These are phyloP conservation scores for Calycopis cecrops DNA, from an alignment of 1,140 invertebrate genomes.

Conservation along the genomic window DNA sequence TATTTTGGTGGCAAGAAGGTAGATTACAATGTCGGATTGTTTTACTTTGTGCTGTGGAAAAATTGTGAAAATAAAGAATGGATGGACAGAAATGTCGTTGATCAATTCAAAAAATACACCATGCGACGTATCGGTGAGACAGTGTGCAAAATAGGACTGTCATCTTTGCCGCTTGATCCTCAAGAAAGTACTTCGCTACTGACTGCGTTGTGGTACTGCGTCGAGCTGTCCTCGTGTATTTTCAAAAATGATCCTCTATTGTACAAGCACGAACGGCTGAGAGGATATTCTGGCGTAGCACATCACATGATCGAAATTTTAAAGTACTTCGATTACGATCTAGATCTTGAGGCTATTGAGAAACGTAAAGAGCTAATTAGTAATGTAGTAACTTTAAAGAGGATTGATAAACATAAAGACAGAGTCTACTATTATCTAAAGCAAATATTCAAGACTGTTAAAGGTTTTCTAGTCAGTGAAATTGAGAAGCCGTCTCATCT, in stretches of 20 bases:
- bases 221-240: constrained; percentile 33
- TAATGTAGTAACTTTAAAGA: constrained; percentile 32
- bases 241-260: constrained; percentile 31
- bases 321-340: constrained; percentile 27
- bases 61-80: constrained; percentile 39
- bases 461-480: constrained; percentile 32
- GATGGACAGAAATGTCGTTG: constrained; percentile 39
- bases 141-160: constrained; percentile 32
- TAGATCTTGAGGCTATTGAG: constrained; percentile 29
- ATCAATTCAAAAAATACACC: constrained; percentile 33
- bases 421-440: constrained; percentile 31
- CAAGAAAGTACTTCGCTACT: constrained; percentile 23
- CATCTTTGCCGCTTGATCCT: constrained; percentile 36
- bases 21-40: constrained; percentile 33
- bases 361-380: constrained; percentile 31
- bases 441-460: constrained; percentile 29
- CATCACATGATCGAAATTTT: constrained; percentile 36
- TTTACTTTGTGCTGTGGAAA: constrained; percentile 37
- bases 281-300: constrained; percentile 26
- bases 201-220: constrained; percentile 38
- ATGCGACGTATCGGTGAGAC: constrained; percentile 31
- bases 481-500: constrained; percentile 29
- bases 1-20: constrained; percentile 36
- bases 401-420: constrained; percentile 24
- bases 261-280: constrained; percentile 30